Evolutionary conservation across 2,888 invertebrate species (phyloP).

Genomic region (Crossocerus cetratus): DNA sequence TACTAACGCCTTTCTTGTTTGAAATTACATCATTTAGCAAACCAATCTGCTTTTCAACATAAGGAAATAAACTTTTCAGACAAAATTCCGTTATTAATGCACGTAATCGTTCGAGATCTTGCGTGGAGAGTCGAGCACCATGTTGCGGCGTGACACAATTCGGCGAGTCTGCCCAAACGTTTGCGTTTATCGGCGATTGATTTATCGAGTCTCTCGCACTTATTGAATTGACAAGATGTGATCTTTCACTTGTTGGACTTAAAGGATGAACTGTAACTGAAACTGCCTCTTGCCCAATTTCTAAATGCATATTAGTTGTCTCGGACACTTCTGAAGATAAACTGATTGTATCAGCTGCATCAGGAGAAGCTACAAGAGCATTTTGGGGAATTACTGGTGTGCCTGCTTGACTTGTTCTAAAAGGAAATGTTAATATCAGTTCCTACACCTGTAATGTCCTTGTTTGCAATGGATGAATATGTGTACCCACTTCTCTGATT

Average conservation of each 20-base stretch:
- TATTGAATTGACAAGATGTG: conserved; percentile 46
- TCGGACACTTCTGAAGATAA: conserved; percentile 69
- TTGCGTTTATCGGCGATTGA: conserved; percentile 76
- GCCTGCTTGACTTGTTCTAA: conserved; percentile 72
- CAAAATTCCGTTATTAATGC: conserved; percentile 93
- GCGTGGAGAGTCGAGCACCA: conserved; percentile 86
- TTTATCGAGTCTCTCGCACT: conserved; percentile 38
- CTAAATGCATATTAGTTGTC: conserved; percentile 65
- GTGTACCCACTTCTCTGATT: conserved; percentile 68
- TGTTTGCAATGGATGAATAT: background rate
- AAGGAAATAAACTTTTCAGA: conserved; percentile 90
- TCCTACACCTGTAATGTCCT: conserved; percentile 1
- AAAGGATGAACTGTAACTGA: conserved; percentile 84
- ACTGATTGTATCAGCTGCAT: conserved; percentile 65
- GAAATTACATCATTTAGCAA: conserved; percentile 88
- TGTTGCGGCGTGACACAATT: conserved; percentile 81
- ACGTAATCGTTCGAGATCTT: conserved; percentile 91
- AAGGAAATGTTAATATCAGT: conserved; percentile 6
- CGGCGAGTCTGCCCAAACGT: conserved; percentile 80
- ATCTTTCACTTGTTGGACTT: conserved; percentile 82
- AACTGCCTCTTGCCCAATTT: conserved; percentile 78
- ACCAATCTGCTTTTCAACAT: conserved; percentile 92
- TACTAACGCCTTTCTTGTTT: conserved; percentile 94
- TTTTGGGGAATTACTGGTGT: conserved; percentile 71
- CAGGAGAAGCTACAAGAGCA: conserved; percentile 66